phyloP scores from a whole-genome alignment of 2,797 vertebrate genomes.

The Champsocephalus esox region DNA sequence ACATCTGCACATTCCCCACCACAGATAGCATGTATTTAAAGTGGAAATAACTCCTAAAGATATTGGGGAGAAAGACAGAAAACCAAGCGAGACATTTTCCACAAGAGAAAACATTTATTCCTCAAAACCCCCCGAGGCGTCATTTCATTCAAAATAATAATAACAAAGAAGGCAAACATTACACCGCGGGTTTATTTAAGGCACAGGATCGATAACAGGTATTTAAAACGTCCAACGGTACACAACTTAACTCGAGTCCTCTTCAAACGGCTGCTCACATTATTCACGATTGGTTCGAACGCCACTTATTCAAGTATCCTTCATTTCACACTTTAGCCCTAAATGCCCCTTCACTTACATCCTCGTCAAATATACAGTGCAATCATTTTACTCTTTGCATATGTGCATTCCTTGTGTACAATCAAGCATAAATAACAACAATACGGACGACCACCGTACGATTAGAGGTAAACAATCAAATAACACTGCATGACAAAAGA shows the following conservation, averaged over 20 bases:
- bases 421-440: slow-evolving; percentile 62
- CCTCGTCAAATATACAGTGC: slow-evolving; percentile 58
- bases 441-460: too few species aligned
- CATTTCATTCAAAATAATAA: slow-evolving; percentile 73
- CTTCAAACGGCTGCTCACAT: slow-evolving; percentile 11
- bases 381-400: slow-evolving; percentile 63
- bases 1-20: background rate
- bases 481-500: slow-evolving; percentile 71
- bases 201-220: slow-evolving; percentile 80
- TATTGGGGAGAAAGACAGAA: background rate
- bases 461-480: slow-evolving; percentile 63
- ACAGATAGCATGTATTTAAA: background rate
- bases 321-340: slow-evolving; percentile 65
- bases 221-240: slow-evolving; percentile 63
- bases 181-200: slow-evolving; percentile 78
- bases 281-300: slow-evolving; percentile 39
- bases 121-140: slow-evolving; percentile 72
- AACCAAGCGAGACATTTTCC: slow-evolving; percentile 24
- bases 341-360: slow-evolving; percentile 52
- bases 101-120: slow-evolving; percentile 77
- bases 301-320: slow-evolving; percentile 68
- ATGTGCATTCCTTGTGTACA: slow-evolving; percentile 65
- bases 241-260: slow-evolving; percentile 44
- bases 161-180: slow-evolving; percentile 74
- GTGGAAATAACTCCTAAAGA: background rate